Evolutionary conservation across 2,797 vertebrate genomes (phyloP).

Genomic region (Chaetodon trifasciatus): DNA sequence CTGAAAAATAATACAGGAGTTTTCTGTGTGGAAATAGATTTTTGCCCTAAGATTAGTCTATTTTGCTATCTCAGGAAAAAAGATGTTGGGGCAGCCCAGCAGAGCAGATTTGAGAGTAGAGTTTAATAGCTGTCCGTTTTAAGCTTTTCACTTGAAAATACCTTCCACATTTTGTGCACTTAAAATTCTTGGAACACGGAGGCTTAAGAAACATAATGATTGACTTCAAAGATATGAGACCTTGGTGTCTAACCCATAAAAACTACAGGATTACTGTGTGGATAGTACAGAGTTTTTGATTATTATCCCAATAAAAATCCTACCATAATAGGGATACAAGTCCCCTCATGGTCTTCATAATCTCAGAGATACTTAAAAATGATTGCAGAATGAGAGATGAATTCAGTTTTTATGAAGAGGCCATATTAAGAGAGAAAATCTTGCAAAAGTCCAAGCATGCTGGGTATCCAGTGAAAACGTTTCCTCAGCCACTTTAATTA

Average conservation of each 20-base stretch:
- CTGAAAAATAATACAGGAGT: neutral
- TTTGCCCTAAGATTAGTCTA: neutral
- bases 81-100: neutral
- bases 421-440: neutral
- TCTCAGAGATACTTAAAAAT: neutral
- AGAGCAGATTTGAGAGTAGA: neutral
- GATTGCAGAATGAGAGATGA: neutral
- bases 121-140: constrained; percentile 7
- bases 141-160: neutral
- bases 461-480: neutral
- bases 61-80: neutral
- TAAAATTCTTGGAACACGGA: neutral
- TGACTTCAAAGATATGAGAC: neutral
- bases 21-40: neutral
- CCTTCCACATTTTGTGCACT: neutral
- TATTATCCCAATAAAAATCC: no score
- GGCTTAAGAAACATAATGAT: neutral
- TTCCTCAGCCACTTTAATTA: neutral
- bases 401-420: neutral
- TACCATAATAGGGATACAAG: neutral
- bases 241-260: constrained; percentile 2
- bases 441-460: neutral
- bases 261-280: neutral
- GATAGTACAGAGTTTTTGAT: neutral
- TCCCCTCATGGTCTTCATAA: neutral